Evolutionary conservation across 2,888 invertebrate species (phyloP), one percentile per base, ranked within the genome.

Genomic region (Nineta flava): DNA sequence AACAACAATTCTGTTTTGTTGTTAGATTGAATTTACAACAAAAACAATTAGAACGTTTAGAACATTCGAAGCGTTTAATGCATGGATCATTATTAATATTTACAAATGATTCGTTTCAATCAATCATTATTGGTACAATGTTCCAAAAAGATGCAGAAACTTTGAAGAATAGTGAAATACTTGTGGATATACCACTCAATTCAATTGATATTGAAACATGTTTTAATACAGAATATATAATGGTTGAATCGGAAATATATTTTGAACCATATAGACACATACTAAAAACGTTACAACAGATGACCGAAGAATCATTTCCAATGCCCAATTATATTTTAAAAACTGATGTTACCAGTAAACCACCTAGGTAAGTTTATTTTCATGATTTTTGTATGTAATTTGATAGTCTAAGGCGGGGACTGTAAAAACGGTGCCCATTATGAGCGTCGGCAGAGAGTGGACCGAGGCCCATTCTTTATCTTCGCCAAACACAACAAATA

Each of bases 231-330:
- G 54, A 65, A 0, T 76, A 74, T 52, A 58, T 76, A 1, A 83
- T 88, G 83, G 74, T 84, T 2, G 87, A 88, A 62, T 81, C 84
- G 48, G 79, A 77, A 47, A 79, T 83, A 0, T 91, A 82, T 63
- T 87, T 88, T 61, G 88, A 88, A 59, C 85, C 88, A 0, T 90
- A 88, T 60, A 73, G 79, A 53, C 79, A 83, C 59, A 83, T 87
- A 0, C 67, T 87, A 48, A 73, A 71, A 55, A 83, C 80, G n/a
- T 61, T 91, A 21, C 76, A 83, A 58, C 64, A 65, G 1, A 72
- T 80, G 47, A 64, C 66, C 40, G 58, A 68, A 17, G 65, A 72
- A 6, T 69, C 72, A 26, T 73, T 87, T 57, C 83, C 86, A 0
- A 76, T 87, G 76, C 68, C 71, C 46, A 71, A 72, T 51, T 84